A percentile compares a stretch with the other conserved stretches of the same genome.
phyloP scores from a whole-genome alignment of 2,888 invertebrate genomes.

The Anthrax anthrax region DNA sequence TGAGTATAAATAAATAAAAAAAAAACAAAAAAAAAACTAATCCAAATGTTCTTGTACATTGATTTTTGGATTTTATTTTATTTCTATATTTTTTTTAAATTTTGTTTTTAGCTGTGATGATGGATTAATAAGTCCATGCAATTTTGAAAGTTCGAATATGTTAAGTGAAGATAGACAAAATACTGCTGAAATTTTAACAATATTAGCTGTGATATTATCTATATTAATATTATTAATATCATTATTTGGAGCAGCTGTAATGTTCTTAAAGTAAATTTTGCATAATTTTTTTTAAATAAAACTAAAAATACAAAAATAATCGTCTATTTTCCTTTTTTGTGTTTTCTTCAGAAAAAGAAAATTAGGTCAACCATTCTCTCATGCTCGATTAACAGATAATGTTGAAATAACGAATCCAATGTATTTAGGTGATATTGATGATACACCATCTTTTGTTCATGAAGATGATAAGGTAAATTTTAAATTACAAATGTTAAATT shows the following conservation, averaged over 20 bases:
- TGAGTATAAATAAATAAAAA: slow-evolving; percentile 15
- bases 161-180: slow-evolving; percentile 22
- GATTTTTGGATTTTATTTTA: slow-evolving; percentile 2
- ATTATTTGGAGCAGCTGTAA: slow-evolving; percentile 27
- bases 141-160: slow-evolving; percentile 30
- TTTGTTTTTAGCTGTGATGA: slow-evolving; percentile 24
- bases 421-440: slow-evolving; percentile 62
- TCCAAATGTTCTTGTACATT: too few species aligned
- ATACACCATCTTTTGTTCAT: slow-evolving; percentile 41
- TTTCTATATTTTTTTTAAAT: too few species aligned
- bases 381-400: slow-evolving; percentile 67
- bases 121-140: slow-evolving; percentile 25
- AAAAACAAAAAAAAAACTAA: too few species aligned
- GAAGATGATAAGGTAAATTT: slow-evolving; percentile 44
- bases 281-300: background rate
- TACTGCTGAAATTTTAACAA: slow-evolving; percentile 23
- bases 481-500: background rate
- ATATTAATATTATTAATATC: slow-evolving; percentile 23
- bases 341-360: slow-evolving; percentile 34
- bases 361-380: slow-evolving; percentile 51
- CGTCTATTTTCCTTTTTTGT: slow-evolving; percentile 1
- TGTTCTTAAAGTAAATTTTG: slow-evolving; percentile 31
- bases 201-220: slow-evolving; percentile 24
- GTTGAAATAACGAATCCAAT: slow-evolving; percentile 78
- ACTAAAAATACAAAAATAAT: background rate